Conservation (phyloP, 1,140 invertebrate species). For the Dufourea novaeangliae region DNA sequence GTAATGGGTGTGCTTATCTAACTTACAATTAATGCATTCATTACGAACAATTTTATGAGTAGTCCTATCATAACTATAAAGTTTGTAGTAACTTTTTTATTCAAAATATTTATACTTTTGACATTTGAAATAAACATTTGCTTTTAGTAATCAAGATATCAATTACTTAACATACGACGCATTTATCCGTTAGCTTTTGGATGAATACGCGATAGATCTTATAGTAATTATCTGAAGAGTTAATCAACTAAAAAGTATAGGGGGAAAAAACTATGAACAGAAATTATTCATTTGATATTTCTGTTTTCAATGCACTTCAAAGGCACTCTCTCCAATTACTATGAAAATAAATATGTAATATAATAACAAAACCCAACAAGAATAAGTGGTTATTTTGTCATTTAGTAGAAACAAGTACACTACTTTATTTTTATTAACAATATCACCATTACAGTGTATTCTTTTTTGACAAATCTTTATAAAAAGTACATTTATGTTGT, state of each 20-base stretch:
- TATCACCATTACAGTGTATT: slow-evolving; percentile 44
- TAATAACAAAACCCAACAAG: background rate
- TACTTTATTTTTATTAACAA: slow-evolving; percentile 56
- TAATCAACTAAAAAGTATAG: slow-evolving; percentile 22
- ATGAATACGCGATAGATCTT: background rate
- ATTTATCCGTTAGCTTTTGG: background rate
- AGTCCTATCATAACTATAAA: background rate
- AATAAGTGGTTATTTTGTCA: background rate
- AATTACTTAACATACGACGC: slow-evolving; percentile 12
- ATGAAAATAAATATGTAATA: background rate
- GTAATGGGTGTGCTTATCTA: too few species aligned
- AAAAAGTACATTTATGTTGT: slow-evolving; percentile 43
- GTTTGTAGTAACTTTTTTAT: slow-evolving; percentile 45
- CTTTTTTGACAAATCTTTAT: slow-evolving; percentile 43
- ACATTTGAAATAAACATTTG: slow-evolving; percentile 53
- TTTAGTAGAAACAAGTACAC: slow-evolving; percentile 1
- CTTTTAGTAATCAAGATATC: slow-evolving; percentile 17
- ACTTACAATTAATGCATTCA: too few species aligned
- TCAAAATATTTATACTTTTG: slow-evolving; percentile 55
- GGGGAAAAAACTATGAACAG: background rate
- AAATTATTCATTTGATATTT: background rate
- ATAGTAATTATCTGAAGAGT: background rate
- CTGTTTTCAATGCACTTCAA: slow-evolving; percentile 53
- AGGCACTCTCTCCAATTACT: slow-evolving; percentile 7
- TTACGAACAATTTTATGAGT: too few species aligned